Base-by-base conservation (phyloP, 2,888 invertebrate species). In the Ochlodes sylvanus region DNA sequence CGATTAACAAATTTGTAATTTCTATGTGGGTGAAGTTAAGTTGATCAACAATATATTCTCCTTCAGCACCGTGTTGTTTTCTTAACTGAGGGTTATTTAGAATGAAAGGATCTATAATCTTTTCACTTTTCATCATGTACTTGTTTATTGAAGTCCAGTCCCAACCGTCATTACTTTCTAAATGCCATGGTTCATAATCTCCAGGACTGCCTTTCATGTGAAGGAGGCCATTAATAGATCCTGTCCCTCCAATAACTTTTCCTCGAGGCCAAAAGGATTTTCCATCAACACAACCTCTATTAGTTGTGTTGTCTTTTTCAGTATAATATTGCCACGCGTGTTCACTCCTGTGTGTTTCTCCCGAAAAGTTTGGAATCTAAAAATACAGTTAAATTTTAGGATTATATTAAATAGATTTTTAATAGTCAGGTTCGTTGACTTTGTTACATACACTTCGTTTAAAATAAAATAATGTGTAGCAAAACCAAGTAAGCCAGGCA, bases 11-110 rank as follows among this genome's bases (percentile, higher is more conserved):
- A 17, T 90, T 82, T 34, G 78, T 82, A 68, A 92, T 77, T n/a
- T 84, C 81, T 12, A 78, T 74, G 67, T 90, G 85, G 0, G 91
- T 89, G 21, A 81, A 89, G 68, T 92, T 92, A 0, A 94, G 82
- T 76, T 93, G 86, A 75, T 94, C 93, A 6, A 95, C 84, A 19
- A 91, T 80, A 69, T 94, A 88, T 70, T 92, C 90, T 32, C 95
- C 95, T 41, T 92, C 89, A 0, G 86, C 87, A 0, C 94, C 94
- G 65, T 94, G 91, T 69, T 92, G 80, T 71, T 87, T 79, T 66
- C 74, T 72, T 54, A 92, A 72, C 61, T 86, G 76, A 7, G 88
- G 86, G 64, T 90, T 84, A 38, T 86, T 87, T 1, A 88, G 73
- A 68, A 92, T 92, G 21, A 77, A 81, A 0, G 91, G 90, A 55